Evolutionary conservation across 2,113 vertebrate species (phyloP), one percentile per base, ranked within the genome.

Genomic region (cattle (Bos taurus)): DNA sequence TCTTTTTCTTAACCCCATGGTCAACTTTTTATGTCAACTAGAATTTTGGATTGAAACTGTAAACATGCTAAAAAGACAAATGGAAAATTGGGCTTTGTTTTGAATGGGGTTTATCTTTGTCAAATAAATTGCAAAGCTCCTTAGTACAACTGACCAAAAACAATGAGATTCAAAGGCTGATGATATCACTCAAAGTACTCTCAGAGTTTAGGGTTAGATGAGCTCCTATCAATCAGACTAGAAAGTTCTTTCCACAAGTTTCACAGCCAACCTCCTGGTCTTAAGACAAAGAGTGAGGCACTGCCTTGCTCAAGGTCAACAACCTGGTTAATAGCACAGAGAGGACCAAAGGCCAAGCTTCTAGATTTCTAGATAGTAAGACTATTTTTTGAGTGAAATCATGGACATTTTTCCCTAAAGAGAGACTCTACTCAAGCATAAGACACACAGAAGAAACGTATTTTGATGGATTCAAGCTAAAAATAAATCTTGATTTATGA

Each of bases 401-500:
- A 21, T 56, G 46, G 7, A 13, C 33, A 59, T 54, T 71, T 74
- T 84, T 21, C 12, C 7, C 8, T 2, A 5, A 56, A 26, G 11
- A 40, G 64, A 62, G 74, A 21, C 4, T 80, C 26, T 30, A 16
- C 19, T 74, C 57, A 87, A 52, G 46, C 26, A 7, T 30, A 43
- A 93, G n/a, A 48, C 4, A 74, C 6, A 28, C 6, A 67, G 64
- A 54, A 90, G 10, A 9, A 60, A 89, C 80, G 40, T 2, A 36
- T 71, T 90, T 54, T 91, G 43, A 90, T 81, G 48, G 67, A 84
- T 64, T 48, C 57, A 84, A 52, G 17, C 28, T 40, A 16, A 52
- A 82, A 87, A 83, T 30, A 56, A 43, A 23, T 43, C 59, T 95
- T 91, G 78, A 91, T 52, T 96, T 93, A 91, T 67, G 67, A 95